Evolutionary conservation across 2,797 vertebrate genomes (phyloP).

Genomic region (Emys orbicularis): DNA sequence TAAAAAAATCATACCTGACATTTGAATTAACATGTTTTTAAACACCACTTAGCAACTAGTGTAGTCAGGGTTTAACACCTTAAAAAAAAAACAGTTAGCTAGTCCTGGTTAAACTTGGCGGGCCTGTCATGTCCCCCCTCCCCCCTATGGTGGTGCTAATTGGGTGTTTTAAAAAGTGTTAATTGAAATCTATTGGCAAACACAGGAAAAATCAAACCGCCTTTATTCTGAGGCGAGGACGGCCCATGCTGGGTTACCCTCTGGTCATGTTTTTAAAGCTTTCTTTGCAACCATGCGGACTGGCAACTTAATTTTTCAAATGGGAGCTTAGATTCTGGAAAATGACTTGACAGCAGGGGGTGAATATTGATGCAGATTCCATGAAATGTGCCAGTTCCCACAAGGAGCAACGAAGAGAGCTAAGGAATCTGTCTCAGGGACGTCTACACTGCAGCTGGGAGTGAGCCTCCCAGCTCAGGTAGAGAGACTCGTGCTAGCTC

Average conservation of each 20-base stretch:
- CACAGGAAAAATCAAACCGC: neutral
- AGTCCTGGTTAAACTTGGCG: neutral
- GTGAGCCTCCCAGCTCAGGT: neutral
- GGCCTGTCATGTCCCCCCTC: neutral
- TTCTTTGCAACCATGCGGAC: neutral
- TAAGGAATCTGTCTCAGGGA: neutral
- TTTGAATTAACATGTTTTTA: neutral
- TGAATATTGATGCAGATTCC: too few species aligned
- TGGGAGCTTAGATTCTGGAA: neutral
- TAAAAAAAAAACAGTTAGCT: neutral
- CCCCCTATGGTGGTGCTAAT: neutral
- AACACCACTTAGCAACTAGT: fast-evolving
- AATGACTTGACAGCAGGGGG: neutral
- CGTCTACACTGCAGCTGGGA: neutral
- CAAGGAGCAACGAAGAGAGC: neutral
- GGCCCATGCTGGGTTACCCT: neutral
- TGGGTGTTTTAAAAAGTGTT: neutral
- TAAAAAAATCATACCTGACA: neutral
- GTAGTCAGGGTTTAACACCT: neutral
- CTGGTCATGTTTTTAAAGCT: fast-evolving
- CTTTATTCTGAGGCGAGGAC: neutral
- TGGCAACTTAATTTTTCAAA: fast-evolving
- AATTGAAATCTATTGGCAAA: neutral
- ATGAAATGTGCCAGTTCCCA: too few species aligned
- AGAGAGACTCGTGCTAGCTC: neutral